Conservation (phyloP, 2,797 vertebrate species). For the Enteromius mattozi region DNA sequence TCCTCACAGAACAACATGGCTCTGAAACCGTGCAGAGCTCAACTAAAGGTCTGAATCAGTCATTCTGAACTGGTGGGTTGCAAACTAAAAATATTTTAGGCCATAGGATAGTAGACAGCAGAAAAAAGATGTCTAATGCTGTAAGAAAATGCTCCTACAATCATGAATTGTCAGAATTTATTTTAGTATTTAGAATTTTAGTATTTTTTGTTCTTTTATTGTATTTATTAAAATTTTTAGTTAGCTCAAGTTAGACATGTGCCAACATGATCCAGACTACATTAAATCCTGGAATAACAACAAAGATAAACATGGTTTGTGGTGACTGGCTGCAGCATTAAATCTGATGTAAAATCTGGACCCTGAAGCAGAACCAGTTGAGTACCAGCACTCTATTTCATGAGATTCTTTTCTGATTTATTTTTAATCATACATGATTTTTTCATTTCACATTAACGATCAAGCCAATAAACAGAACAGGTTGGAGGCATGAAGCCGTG, state of each 20-base stretch:
- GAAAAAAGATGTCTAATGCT: background rate
- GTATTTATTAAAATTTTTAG: background rate
- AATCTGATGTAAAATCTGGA: background rate
- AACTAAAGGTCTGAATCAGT: background rate
- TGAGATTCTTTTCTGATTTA: conserved; percentile 10
- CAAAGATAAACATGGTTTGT: conserved; percentile 15
- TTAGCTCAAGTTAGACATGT: background rate
- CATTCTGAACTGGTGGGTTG: background rate
- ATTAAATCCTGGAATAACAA: conserved; percentile 7
- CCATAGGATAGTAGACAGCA: background rate
- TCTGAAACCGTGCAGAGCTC: background rate
- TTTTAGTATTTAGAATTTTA: background rate
- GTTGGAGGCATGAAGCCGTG: background rate
- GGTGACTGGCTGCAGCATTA: background rate
- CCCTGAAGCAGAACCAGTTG: background rate
- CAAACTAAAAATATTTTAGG: background rate
- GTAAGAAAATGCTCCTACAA: background rate
- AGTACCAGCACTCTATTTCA: background rate
- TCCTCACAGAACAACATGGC: background rate
- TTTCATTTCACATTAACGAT: conserved; percentile 23
- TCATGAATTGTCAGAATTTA: background rate
- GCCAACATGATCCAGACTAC: background rate
- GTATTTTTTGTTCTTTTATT: background rate
- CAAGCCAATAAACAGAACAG: conserved; percentile 13
- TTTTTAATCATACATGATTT: conserved; percentile 15